phyloP scores from a whole-genome alignment of 2,113 vertebrate genomes.

The Pseudonaja textilis region DNA sequence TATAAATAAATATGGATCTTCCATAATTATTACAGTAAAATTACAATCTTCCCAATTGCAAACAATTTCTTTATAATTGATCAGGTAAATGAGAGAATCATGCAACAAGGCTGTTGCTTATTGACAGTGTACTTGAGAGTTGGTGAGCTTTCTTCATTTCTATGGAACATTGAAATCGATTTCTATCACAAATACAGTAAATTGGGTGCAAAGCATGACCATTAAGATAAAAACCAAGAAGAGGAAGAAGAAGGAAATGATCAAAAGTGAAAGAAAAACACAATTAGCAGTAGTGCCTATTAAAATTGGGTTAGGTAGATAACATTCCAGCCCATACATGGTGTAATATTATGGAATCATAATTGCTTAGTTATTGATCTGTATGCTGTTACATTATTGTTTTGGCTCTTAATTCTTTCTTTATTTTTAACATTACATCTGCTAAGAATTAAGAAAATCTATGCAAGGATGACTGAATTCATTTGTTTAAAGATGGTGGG shows the following conservation, averaged over 20 bases:
- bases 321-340: background rate
- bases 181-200: conserved; percentile 21
- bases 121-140: background rate
- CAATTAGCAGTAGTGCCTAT: background rate
- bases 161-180: background rate
- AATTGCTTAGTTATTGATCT: background rate
- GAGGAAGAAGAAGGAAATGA: background rate
- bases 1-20: conserved; percentile 48
- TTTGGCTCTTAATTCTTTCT: background rate
- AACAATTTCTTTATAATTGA: conserved; percentile 20
- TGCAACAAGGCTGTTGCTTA: background rate
- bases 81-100: conserved; percentile 10
- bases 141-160: background rate
- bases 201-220: conserved; percentile 14
- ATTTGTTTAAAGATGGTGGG: background rate
- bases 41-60: conserved; percentile 29
- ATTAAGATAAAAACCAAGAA: background rate
- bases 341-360: background rate
- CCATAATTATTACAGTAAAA: conserved; percentile 56
- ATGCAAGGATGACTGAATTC: background rate
- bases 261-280: conserved; percentile 2
- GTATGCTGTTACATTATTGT: too few species aligned
- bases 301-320: background rate
- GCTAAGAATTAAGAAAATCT: conserved; percentile 2
- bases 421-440: background rate